Conservation (phyloP, 2,797 vertebrate species). For the Acropternis orthonyx region DNA sequence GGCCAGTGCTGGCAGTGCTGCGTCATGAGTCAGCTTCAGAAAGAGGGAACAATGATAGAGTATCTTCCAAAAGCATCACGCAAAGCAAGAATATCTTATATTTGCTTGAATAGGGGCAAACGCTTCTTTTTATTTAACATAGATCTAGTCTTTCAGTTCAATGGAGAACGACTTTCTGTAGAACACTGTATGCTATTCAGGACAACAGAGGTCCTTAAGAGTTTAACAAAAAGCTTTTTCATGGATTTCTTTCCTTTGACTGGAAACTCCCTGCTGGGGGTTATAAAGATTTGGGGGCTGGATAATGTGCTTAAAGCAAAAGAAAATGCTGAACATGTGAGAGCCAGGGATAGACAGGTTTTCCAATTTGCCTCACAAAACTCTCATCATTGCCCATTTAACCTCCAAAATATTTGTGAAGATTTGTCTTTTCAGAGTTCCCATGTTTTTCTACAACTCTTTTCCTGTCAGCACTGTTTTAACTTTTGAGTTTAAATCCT, state of each 20-base stretch:
- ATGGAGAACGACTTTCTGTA: not conserved
- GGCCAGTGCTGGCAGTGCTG: not conserved
- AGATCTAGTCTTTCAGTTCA: not conserved
- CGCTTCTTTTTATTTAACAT: slow-evolving; percentile 3
- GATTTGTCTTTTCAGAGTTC: not conserved
- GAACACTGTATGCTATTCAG: slow-evolving; percentile 1
- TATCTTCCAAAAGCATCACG: not conserved
- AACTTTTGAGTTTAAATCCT: not conserved
- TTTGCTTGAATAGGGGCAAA: not conserved
- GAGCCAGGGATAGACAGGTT: not conserved
- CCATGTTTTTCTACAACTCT: not conserved
- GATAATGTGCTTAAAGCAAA: not conserved
- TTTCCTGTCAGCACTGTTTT: not conserved
- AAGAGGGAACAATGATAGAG: not conserved
- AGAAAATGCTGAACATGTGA: not conserved
- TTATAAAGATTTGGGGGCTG: not conserved
- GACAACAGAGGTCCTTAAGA: not conserved
- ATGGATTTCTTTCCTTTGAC: not conserved
- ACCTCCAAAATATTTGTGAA: not conserved
- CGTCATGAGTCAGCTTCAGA: not conserved
- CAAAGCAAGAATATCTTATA: not conserved
- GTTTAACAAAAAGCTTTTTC: slow-evolving; percentile 16
- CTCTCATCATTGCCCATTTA: not conserved
- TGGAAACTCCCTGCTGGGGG: not conserved
- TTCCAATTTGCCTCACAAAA: not conserved